phyloP scores from a whole-genome alignment of 2,113 vertebrate species.

The Lepus americanus region DNA sequence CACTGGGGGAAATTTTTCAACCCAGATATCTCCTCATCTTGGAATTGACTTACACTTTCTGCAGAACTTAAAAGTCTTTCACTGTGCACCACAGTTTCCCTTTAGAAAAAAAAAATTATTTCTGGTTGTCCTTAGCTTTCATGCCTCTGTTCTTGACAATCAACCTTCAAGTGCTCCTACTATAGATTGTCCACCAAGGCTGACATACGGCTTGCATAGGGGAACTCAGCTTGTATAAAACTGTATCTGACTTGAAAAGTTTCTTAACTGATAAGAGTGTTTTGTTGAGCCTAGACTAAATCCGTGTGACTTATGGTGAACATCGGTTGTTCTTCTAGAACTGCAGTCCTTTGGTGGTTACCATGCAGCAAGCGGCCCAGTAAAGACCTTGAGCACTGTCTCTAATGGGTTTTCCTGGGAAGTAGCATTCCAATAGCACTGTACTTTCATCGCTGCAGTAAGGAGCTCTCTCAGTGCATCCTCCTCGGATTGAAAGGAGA shows the following conservation, averaged over 20 bases:
- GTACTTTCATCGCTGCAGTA: background rate
- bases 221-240: background rate
- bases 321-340: background rate
- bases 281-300: background rate
- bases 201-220: background rate
- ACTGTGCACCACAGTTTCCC: slow-evolving; percentile 16
- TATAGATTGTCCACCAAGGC: background rate
- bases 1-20: slow-evolving; percentile 55
- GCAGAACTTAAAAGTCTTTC: background rate
- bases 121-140: background rate
- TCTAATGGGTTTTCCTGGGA: background rate
- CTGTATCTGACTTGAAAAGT: background rate
- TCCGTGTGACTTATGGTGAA: background rate
- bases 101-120: slow-evolving; percentile 24
- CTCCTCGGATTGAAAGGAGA: background rate
- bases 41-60: slow-evolving; percentile 40
- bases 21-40: slow-evolving; percentile 65
- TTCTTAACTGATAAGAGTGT: background rate
- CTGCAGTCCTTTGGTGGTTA: background rate
- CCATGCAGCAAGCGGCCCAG: background rate
- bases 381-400: background rate
- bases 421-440: background rate
- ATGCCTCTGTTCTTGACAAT: background rate
- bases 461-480: background rate
- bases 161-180: background rate